Evolutionary conservation across 2,888 invertebrate species (phyloP).

Genomic region (Melieria crassipennis): DNA sequence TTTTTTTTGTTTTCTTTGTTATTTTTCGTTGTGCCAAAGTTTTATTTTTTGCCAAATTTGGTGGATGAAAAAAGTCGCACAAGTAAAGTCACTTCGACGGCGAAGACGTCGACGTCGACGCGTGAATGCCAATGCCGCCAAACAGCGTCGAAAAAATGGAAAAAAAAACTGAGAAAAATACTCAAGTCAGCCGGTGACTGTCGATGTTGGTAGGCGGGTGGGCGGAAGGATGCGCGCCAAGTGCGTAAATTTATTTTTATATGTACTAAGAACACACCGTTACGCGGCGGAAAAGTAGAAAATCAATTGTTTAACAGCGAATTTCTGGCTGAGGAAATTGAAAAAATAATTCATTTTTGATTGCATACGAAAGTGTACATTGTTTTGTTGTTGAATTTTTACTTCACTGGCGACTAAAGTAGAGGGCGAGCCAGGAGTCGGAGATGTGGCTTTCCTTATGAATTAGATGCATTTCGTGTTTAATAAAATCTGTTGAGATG

Average conservation of each 20-base stretch:
- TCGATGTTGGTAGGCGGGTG: conserved; percentile 12
- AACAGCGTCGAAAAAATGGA: background rate
- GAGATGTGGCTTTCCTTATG: too few relatives aligned
- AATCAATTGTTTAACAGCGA: conserved; percentile 36
- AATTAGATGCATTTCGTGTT: too few relatives aligned
- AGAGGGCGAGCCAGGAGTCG: too few relatives aligned
- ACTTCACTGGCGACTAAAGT: too few relatives aligned
- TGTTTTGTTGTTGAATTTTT: background rate
- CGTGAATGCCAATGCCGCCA: background rate
- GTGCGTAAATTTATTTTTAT: conserved; percentile 22
- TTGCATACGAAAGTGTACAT: conserved; percentile 17
- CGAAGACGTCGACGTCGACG: conserved; percentile 1
- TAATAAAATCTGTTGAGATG: too few relatives aligned
- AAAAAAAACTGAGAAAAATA: too few relatives aligned
- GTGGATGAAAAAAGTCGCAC: conserved; percentile 41
- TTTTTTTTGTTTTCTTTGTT: too few relatives aligned
- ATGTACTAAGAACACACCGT: background rate
- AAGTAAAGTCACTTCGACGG: conserved; percentile 6
- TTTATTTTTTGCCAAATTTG: conserved; percentile 23
- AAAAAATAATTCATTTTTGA: conserved; percentile 38
- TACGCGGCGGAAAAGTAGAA: conserved; percentile 12
- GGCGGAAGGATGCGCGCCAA: background rate
- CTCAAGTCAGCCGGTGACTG: background rate
- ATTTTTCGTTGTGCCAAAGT: background rate
- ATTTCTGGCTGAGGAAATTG: conserved; percentile 31